A percentile compares a stretch with the other conserved stretches of the same genome.
These are phyloP conservation scores for Sycophaga agraensis DNA, from an alignment of 1,140 invertebrate species.

Conservation along the genomic window DNA sequence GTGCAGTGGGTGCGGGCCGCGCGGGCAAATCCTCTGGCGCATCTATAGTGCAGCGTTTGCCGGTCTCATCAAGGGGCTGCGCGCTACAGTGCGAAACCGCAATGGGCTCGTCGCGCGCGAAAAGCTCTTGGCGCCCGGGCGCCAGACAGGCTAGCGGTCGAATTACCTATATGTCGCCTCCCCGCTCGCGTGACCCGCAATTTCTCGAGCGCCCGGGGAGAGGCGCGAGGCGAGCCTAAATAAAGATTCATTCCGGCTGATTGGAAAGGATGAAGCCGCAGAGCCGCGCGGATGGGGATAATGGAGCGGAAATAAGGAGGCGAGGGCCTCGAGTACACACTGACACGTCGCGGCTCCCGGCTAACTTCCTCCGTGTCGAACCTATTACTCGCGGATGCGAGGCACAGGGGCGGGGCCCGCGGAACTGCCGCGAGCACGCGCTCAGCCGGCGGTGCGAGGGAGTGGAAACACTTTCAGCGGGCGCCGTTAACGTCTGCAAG, in stretches of 20 bases:
- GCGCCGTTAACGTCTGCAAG: conserved; percentile 16
- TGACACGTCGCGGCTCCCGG: not conserved
- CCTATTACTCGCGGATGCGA: conserved; percentile 2
- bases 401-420: not conserved
- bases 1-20: too few species aligned
- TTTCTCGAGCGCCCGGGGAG: too few species aligned
- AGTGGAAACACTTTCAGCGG: conserved; percentile 7
- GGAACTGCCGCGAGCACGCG: not conserved
- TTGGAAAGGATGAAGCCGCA: conserved; percentile 29
- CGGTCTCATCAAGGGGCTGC: too few species aligned
- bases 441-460: not conserved
- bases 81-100: too few species aligned
- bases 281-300: not conserved
- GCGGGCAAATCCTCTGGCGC: too few species aligned
- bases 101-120: too few species aligned
- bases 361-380: too few species aligned
- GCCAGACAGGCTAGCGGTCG: too few species aligned
- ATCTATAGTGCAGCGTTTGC: too few species aligned
- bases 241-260: conserved; percentile 28
- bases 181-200: too few species aligned
- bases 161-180: too few species aligned
- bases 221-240: conserved; percentile 3
- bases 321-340: not conserved
- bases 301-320: conserved; percentile 29
- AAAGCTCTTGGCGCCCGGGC: too few species aligned